These are phyloP conservation scores for Balaeniceps rex DNA, from an alignment of 2,113 vertebrate species.

Conservation along the genomic window DNA sequence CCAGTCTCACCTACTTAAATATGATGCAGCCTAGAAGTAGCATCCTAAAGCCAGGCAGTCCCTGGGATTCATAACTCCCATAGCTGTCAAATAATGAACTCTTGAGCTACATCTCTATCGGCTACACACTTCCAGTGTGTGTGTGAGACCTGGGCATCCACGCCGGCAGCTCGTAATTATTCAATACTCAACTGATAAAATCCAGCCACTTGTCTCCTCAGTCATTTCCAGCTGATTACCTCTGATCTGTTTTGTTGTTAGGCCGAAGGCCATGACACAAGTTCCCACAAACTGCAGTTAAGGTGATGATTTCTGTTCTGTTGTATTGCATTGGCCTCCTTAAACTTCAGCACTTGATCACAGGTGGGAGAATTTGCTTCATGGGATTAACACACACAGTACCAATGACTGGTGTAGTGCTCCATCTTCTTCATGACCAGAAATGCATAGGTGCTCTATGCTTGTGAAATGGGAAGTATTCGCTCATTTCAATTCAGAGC, in stretches of 20 bases:
- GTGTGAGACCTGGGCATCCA: neutral
- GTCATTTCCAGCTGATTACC: neutral
- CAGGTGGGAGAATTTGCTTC: neutral
- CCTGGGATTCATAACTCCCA: neutral
- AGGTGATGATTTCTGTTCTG: neutral
- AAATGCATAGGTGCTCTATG: neutral
- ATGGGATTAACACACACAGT: neutral
- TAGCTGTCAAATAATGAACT: neutral
- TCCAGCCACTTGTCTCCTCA: neutral
- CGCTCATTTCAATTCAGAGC: neutral
- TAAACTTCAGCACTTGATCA: neutral
- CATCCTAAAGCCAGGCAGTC: neutral
- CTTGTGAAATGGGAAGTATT: neutral
- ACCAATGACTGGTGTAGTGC: neutral
- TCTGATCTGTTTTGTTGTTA: neutral
- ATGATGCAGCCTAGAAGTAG: neutral
- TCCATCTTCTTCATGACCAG: neutral
- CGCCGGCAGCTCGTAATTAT: neutral
- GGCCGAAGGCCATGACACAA: neutral
- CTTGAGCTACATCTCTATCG: neutral
- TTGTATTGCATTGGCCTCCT: neutral
- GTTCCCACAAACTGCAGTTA: neutral
- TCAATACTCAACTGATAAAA: neutral
- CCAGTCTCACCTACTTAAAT: neutral
- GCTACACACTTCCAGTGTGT: neutral